phyloP scores from a whole-genome alignment of 2,113 vertebrate genomes.

The Tretioscincus oriximinensis region DNA sequence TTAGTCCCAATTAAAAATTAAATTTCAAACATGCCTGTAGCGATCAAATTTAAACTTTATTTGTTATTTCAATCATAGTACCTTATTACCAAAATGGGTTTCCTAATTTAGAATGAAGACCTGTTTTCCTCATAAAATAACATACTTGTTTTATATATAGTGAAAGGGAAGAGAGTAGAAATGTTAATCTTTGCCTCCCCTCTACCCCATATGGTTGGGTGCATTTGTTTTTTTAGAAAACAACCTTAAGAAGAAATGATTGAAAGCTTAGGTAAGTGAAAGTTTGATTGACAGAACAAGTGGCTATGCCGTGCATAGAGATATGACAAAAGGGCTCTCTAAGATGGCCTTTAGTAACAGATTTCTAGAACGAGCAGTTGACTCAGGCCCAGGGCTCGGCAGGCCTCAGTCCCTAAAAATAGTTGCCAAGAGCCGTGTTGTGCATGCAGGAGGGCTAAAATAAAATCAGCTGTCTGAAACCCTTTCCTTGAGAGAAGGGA shows the following conservation, averaged over 20 bases:
- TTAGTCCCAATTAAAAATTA: not conserved
- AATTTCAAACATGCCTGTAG: not conserved
- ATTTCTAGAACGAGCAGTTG: slow-evolving; percentile 72
- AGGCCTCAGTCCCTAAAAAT: slow-evolving; percentile 83
- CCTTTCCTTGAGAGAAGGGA: slow-evolving; percentile 72
- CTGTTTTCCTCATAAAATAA: not conserved
- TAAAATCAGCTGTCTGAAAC: slow-evolving; percentile 83
- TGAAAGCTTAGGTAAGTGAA: slow-evolving; percentile 5
- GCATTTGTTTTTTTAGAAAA: too few relatives aligned
- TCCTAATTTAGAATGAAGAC: not conserved
- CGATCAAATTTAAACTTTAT: not conserved
- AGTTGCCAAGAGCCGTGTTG: slow-evolving; percentile 66
- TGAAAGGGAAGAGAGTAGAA: not conserved
- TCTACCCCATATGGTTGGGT: not conserved
- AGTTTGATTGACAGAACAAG: slow-evolving; percentile 53
- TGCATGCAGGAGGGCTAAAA: slow-evolving; percentile 73
- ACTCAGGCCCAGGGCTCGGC: slow-evolving; percentile 64
- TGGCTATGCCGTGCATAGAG: slow-evolving; percentile 29
- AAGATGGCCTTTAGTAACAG: slow-evolving; percentile 65
- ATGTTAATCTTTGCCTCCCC: not conserved
- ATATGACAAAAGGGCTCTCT: slow-evolving; percentile 32
- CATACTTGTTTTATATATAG: not conserved
- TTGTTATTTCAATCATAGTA: too few relatives aligned
- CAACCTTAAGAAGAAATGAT: slow-evolving; percentile 22
- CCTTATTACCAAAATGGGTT: not conserved